Evolutionary conservation across 2,113 vertebrate genomes (phyloP), one percentile per base, ranked within the genome.

Genomic region (Glaucidium brasilianum): DNA sequence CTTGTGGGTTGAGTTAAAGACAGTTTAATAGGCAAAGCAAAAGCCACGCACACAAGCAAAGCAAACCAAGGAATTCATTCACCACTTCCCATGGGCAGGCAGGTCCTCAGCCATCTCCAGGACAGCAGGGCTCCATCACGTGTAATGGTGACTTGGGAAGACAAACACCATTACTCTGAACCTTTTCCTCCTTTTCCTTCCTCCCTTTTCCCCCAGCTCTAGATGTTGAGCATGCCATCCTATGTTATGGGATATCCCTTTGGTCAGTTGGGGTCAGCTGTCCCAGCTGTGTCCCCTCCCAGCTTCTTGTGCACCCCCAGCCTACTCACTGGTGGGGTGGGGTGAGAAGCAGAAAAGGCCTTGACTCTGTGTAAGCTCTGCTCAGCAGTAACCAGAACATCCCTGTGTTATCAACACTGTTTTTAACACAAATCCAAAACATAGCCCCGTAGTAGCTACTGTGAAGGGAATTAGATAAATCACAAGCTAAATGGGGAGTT

Each of bases 71-170:
- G 41, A 63, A 75, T 64, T 35, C 3, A 34, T 59, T 19, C 41
- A 47, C 11, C 26, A 13, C 11, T 82, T 62, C n/a, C 52, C 58
- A 12, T 3, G 4, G 18, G 17, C 17, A 43, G 45, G 25, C 25
- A 76, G 52, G 14, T 32, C 39, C 10, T 78, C 49, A 74, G 29
- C 30, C n/a, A 45, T 6, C 35, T 25, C 32, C 45, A 32, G 14
- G 27, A 39, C 30, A 64, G 63, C 75, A 45, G 20, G 23, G 58
- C 23, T 62, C 27, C 32, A 45, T 12, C 80, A 56, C 13, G 9
- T 0, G 0, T 25, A 55, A 23, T 3, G 1, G 32, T 50, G 12
- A 62, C 69, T 72, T 15, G 23, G 10, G 58, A 71, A 72, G 32
- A 50, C 23, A 71, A 88, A 59, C 2, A 2, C 26, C 37, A 53